Percentiles rank a stretch among this genome's conserved stretches.
Evolutionary conservation across 2,797 vertebrate species (phyloP).

Genomic region (Cryptoprocta ferox): DNA sequence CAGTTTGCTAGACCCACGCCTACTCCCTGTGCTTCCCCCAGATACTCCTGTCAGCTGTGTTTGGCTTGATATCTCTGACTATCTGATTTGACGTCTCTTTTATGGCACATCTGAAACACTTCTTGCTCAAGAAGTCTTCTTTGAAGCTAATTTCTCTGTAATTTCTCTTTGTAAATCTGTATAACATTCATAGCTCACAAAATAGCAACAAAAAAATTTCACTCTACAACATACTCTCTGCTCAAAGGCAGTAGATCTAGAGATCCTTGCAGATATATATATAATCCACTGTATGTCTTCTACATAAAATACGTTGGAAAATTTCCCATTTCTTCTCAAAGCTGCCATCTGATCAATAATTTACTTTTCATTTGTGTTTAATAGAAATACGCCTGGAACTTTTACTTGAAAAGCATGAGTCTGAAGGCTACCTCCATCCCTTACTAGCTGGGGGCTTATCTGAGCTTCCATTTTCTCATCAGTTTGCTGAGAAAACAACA

Average conservation of each 20-base stretch:
- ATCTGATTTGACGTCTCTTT: neutral
- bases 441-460: neutral
- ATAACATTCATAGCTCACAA: neutral
- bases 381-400: neutral
- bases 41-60: rapidly evolving
- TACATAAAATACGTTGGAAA: neutral
- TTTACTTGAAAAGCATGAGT: neutral
- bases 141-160: neutral
- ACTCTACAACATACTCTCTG: neutral
- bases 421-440: neutral
- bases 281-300: neutral
- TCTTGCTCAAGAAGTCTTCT: neutral
- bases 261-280: neutral
- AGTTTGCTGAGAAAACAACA: neutral
- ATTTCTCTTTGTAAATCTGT: slow-evolving; percentile 12
- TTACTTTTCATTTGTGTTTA: neutral
- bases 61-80: neutral
- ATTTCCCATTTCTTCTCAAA: neutral
- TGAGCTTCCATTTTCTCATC: neutral
- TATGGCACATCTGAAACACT: neutral
- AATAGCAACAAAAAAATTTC: neutral
- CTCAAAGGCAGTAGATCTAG: neutral
- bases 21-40: rapidly evolving
- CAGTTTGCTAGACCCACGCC: neutral
- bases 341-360: neutral